Conservation (phyloP, 1,140 invertebrate genomes). For the Zaprionus lachaisei region DNA sequence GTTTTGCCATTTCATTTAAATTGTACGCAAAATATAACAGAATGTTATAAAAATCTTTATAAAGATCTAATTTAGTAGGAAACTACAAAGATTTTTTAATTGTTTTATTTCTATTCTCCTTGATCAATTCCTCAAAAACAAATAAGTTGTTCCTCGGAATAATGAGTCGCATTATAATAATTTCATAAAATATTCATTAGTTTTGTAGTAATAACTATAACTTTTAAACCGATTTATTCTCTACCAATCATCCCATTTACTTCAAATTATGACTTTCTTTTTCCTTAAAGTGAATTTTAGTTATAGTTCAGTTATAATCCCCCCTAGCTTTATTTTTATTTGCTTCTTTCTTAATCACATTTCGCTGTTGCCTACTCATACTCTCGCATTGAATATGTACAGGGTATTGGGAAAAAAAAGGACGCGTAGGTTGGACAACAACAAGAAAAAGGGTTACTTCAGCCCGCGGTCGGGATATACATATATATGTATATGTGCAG, state of each 20-base stretch:
- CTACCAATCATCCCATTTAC: neutral
- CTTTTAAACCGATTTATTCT: neutral
- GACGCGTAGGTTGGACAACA: slow-evolving; percentile 39
- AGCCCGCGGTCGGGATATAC: slow-evolving; percentile 35
- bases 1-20: no score
- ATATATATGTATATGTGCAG: slow-evolving; percentile 7
- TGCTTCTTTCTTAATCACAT: neutral
- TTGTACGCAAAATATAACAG: no score
- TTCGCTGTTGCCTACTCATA: neutral
- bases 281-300: neutral
- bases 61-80: no score
- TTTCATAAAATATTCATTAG: no score
- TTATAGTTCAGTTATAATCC: neutral
- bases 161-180: no score
- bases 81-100: no score
- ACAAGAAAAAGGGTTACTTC: slow-evolving; percentile 60
- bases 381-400: neutral
- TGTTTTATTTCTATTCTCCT: no score
- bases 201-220: neutral
- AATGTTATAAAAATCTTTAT: no score
- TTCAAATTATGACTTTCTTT: neutral
- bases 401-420: slow-evolving; percentile 52
- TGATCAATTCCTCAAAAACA: no score
- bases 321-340: neutral
- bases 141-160: no score